Evolutionary conservation across 1,140 invertebrate species (phyloP), one percentile per base, ranked within the genome.

Genomic region (Lerema accius): DNA sequence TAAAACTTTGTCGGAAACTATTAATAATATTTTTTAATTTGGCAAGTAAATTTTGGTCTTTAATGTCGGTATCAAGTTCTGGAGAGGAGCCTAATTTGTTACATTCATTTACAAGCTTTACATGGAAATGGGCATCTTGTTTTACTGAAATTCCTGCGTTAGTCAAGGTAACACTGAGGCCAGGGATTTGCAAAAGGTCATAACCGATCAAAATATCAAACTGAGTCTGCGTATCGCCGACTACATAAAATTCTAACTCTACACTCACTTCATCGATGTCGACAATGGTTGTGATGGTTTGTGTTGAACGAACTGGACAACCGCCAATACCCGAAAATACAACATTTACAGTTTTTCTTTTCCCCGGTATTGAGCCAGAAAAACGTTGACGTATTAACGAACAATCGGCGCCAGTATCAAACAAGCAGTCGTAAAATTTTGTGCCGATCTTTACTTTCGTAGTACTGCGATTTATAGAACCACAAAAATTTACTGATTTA

Each of bases 151-250:
- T 35, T 5, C 14, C 23, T 0, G 9, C 14, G 10, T 51, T 23
- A 43, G 14, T 23, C 4, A 65, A 63, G 26, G 42, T 67, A 7
- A 70, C 51, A 15, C 26, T 55, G 4, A 73, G 45, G 15, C 71
- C 65, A 16, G 71, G 71, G 6, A 67, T 64, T 58, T 70, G 19
- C 7, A 74, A 53, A 7, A 69, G 10, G 40, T 74, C 61, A 49
- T 28, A 63, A 10, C 71, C 71, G 1, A 74, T 70, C 2, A 74
- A 16, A 14, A 74, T 59, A 43, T 74, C 67, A 49, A 63, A 65
- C 14, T 67, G 65, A 37, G 32, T 65, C 11, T 66, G 35, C 0
- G 9, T 46, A 37, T 71, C 53, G 7, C n/a, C 46, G 0, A 71
- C 51, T n/a, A 67, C 46, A 48, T 19, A 65, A 42, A 67, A 46